Evolutionary conservation across 2,113 vertebrate species (phyloP).

Genomic region (Dicrurus megarhynchus): DNA sequence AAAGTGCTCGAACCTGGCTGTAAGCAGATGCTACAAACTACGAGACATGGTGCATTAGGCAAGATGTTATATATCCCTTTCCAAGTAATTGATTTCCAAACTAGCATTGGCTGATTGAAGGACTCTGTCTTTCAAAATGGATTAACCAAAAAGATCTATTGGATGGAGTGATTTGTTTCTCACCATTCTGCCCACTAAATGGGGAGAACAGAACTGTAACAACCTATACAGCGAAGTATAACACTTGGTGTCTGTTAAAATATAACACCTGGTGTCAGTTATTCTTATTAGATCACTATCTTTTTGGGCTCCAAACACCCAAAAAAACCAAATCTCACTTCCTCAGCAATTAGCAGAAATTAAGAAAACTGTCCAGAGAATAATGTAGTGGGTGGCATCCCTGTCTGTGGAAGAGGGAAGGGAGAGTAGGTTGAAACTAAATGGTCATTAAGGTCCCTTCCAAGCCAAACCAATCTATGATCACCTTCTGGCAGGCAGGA

Average conservation of each 20-base stretch:
- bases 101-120: not conserved
- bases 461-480: not conserved
- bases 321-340: not conserved
- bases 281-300: not conserved
- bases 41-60: not conserved
- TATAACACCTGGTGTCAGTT: not conserved
- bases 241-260: not conserved
- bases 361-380: not conserved
- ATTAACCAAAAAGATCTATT: not conserved
- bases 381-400: not conserved
- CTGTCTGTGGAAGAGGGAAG: accelerated
- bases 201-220: not conserved
- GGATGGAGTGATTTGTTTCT: not conserved
- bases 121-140: not conserved
- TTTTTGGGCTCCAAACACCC: not conserved
- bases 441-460: not conserved
- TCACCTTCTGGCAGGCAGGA: not conserved
- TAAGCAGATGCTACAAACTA: not conserved
- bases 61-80: not conserved
- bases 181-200: not conserved
- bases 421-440: accelerated
- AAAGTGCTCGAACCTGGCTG: not conserved
- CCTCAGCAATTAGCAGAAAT: not conserved
- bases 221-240: not conserved
- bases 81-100: not conserved